A percentile compares a stretch with the other conserved stretches of the same genome.
Conservation (phyloP, 2,888 invertebrate genomes). For the Scaptomyza cyrtandrae region DNA sequence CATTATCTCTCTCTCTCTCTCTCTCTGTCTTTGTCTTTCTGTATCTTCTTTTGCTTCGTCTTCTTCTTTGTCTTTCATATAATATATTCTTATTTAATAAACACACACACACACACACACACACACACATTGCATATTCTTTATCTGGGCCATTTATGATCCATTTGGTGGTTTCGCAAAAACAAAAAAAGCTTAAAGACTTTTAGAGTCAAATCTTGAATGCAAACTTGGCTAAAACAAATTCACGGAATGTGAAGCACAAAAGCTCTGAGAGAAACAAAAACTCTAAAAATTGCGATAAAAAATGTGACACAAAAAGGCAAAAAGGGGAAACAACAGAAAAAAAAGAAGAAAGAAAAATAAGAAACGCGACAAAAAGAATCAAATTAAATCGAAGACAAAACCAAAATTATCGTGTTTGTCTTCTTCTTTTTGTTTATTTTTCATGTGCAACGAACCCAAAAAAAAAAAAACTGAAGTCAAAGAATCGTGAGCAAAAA, state of each 20-base stretch:
- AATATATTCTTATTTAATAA: constrained; percentile 19
- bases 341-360: constrained; percentile 2
- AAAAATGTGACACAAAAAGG: constrained; percentile 13
- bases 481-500: constrained; percentile 14
- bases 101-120: constrained; percentile 20
- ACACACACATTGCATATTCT: constrained; percentile 22
- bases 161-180: constrained; percentile 37
- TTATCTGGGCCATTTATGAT: constrained; percentile 48
- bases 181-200: constrained; percentile 1
- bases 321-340: no score
- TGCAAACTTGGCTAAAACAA: constrained; percentile 38
- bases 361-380: constrained; percentile 20
- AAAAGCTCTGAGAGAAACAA: constrained; percentile 19
- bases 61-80: constrained; percentile 1
- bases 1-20: not conserved
- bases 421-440: constrained; percentile 17
- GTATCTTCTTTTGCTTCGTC: constrained; percentile 1
- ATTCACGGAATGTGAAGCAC: constrained; percentile 16
- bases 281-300: constrained; percentile 25
- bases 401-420: constrained; percentile 12
- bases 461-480: not conserved
- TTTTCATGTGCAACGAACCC: not conserved
- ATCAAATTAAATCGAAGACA: constrained; percentile 1
- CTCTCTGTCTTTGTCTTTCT: not conserved
- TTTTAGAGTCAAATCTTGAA: constrained; percentile 16